Base-by-base conservation (phyloP, 2,888 invertebrate species). In the Agrotis clavis region DNA sequence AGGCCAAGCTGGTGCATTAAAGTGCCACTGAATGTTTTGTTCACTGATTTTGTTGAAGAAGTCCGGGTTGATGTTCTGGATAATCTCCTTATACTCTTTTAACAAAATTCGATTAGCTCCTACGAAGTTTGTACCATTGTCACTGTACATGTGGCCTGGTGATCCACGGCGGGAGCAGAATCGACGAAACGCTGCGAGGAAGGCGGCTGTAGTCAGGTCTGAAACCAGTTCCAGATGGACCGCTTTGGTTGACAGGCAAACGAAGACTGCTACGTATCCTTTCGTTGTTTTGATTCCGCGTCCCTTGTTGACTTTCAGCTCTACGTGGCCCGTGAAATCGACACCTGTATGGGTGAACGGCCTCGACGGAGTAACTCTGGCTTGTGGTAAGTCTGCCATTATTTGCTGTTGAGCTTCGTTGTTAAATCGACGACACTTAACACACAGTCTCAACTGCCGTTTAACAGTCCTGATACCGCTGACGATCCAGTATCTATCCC, bases 211-310 rank as follows among this genome's bases (percentile, higher is more conserved):
- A 13, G 35, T 63, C 2, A 63, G 48, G 53, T 63, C 63, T 1
- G 63, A 63, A 4, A 63, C 63, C 9, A 63, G 35, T 51, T 63
- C 51, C 14, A 63, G 16, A 18, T 63, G 63, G 6, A 51, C 51
- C 14, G 63, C 63, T 14, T 53, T 53, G 3, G 53, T 64, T 7
- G 19, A 35, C 16, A 53, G 7, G 16, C 63, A 59, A 35, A 59
- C 45, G 16, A 60, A 60, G 0, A 47, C 6, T 13, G 60, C 21
- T 16, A 60, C 21, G 18, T 53, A 64, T 1, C 19, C 63, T 14
- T 51, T 63, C 7, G 19, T 19, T 0, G 63, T 63, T 35, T 63
- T 63, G 14, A 63, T 63, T 19, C 63, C 63, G 4, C 50, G 50
- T 35, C 63, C 51, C 14, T 51, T 63, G 16, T 51, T 63, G 4